These are phyloP conservation scores for Lipophrys pholis DNA, from an alignment of 2,113 vertebrate genomes.

Conservation along the genomic window DNA sequence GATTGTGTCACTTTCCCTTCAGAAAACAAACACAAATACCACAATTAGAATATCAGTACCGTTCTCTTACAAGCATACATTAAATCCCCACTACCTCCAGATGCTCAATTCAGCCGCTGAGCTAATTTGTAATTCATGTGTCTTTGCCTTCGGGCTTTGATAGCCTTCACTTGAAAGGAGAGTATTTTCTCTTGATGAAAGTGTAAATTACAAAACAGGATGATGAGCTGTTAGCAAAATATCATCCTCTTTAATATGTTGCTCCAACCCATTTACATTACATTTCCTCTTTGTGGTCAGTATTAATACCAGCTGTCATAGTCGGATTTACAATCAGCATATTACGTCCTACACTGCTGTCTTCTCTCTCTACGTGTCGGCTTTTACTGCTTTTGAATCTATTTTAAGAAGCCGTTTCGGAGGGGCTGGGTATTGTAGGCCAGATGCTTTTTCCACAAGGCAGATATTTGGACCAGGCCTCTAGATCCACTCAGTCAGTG, in stretches of 20 bases:
- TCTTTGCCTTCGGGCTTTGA: constrained; percentile 3
- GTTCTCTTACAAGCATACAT: background rate
- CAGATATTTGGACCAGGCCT: constrained; percentile 73
- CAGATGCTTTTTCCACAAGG: constrained; percentile 79
- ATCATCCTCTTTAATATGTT: constrained; percentile 7
- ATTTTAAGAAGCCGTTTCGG: constrained; percentile 65
- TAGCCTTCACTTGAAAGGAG: constrained; percentile 12
- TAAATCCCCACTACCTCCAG: background rate
- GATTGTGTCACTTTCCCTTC: background rate
- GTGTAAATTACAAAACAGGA: constrained; percentile 25
- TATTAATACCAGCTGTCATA: constrained; percentile 43
- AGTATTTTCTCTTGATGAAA: constrained; percentile 2
- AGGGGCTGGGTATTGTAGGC: constrained; percentile 52
- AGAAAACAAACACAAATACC: background rate
- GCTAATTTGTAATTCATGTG: constrained; percentile 16
- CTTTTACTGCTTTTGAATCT: constrained; percentile 54
- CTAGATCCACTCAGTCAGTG: constrained; percentile 76
- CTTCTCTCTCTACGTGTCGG: constrained; percentile 52
- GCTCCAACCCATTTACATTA: constrained; percentile 5
- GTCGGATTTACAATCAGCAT: constrained; percentile 40
- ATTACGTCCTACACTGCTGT: constrained; percentile 13
- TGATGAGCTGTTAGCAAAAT: constrained; percentile 14
- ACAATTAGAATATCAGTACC: background rate
- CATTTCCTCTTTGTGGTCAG: constrained; percentile 28
- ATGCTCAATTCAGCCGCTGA: constrained; percentile 23